phyloP scores from a whole-genome alignment of 1,140 invertebrate species.

The Stegodyphus mimosarum region DNA sequence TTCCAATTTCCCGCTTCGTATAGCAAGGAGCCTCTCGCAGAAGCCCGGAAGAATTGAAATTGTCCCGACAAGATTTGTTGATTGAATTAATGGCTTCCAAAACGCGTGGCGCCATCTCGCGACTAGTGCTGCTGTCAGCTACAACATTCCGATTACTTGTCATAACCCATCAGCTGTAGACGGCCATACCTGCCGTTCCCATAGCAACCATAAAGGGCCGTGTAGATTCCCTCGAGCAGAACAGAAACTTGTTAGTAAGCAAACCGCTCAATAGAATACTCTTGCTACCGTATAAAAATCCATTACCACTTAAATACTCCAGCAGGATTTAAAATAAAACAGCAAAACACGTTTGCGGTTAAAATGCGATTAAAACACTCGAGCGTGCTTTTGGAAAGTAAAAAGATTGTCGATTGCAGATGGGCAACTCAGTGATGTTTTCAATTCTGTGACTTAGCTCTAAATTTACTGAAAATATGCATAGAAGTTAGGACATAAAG shows the following conservation, averaged over 20 bases:
- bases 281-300: conserved; percentile 20
- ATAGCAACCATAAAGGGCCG: conserved; percentile 6
- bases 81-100: conserved; percentile 41
- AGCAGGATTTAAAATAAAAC: no score
- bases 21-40: background rate
- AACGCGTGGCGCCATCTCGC: conserved; percentile 45
- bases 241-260: conserved; percentile 28
- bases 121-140: background rate
- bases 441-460: no score
- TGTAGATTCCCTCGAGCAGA: conserved; percentile 19
- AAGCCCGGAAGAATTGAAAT: conserved; percentile 47
- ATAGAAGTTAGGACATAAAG: no score
- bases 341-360: no score
- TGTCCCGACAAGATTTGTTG: conserved; percentile 37
- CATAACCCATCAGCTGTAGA: conserved; percentile 7
- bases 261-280: conserved; percentile 6
- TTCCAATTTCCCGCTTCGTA: conserved; percentile 51
- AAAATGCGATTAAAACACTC: no score
- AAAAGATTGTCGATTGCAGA: no score
- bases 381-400: no score
- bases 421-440: no score
- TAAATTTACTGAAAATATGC: no score
- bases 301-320: conserved; percentile 1
- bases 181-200: conserved; percentile 27
- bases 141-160: no score